Percentiles rank a stretch among this genome's conserved stretches.
phyloP scores from a whole-genome alignment of 2,113 vertebrate species.

The Sinocyclocheilus maitianheensis region DNA sequence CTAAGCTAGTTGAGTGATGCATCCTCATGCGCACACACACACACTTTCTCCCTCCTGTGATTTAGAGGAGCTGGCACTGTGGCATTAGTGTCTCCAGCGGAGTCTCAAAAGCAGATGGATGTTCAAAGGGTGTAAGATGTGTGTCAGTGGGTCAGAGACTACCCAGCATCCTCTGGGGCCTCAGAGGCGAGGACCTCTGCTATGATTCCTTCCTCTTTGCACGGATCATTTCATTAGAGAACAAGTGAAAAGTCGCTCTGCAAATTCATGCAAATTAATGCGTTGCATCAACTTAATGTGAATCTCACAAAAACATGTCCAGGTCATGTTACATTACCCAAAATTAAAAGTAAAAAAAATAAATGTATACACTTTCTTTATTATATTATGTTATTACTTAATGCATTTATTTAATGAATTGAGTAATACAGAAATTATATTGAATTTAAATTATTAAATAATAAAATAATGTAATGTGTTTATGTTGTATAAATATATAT shows the following conservation, averaged over 20 bases:
- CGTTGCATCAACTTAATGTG: neutral
- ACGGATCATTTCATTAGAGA: neutral
- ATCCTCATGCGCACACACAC: conserved; percentile 44
- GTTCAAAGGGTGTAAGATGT: conserved; percentile 56
- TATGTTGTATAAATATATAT: too few relatives aligned
- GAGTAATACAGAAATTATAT: too few relatives aligned
- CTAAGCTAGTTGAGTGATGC: conserved; percentile 64
- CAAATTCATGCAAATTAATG: neutral
- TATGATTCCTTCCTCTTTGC: neutral
- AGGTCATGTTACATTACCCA: neutral
- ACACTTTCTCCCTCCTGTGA: conserved; percentile 28
- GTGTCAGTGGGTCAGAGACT: conserved; percentile 73
- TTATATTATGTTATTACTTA: neutral
- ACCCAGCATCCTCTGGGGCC: conserved; percentile 52
- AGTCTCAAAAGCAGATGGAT: conserved; percentile 67
- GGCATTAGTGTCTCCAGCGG: conserved; percentile 50
- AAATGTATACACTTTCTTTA: too few relatives aligned
- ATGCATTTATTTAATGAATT: too few relatives aligned
- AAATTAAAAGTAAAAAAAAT: neutral
- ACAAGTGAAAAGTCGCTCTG: neutral
- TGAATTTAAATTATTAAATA: too few relatives aligned
- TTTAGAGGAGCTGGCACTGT: conserved; percentile 37
- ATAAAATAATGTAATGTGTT: too few relatives aligned
- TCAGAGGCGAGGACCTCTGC: neutral
- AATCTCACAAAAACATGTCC: neutral